These are phyloP conservation scores for Zalophus californianus DNA, from an alignment of 2,797 vertebrate species.

Conservation along the genomic window DNA sequence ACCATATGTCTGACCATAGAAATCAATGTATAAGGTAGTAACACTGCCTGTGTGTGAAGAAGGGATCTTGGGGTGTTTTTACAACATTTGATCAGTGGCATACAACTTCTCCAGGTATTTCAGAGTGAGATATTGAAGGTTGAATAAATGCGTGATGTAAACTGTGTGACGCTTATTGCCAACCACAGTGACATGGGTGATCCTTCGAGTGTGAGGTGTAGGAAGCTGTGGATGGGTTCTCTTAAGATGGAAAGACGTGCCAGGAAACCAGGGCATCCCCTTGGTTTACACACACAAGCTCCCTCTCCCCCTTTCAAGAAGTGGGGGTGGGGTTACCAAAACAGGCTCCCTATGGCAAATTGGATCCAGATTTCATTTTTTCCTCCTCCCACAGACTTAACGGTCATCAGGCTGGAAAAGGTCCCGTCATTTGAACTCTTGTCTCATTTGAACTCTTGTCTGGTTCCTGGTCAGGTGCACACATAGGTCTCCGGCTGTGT, in stretches of 20 bases:
- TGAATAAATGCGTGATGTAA: conserved; percentile 49
- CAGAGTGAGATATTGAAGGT: conserved; percentile 63
- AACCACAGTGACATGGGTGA: background rate
- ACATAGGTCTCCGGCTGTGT: background rate
- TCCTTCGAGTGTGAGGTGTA: background rate
- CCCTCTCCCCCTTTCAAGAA: background rate
- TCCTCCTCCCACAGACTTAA: background rate
- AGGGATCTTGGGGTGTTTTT: conserved; percentile 11
- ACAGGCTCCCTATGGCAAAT: background rate
- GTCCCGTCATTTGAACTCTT: background rate
- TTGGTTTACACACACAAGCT: background rate
- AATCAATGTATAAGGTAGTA: background rate
- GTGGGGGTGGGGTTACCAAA: background rate
- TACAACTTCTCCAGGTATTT: conserved; percentile 62
- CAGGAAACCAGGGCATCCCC: background rate
- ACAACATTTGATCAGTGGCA: background rate
- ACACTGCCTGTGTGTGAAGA: background rate
- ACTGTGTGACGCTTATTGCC: conserved; percentile 66
- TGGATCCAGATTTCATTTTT: background rate
- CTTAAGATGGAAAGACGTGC: background rate
- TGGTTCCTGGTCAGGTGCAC: background rate
- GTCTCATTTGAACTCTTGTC: background rate
- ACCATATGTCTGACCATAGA: background rate
- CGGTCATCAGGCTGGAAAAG: background rate
- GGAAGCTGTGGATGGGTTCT: background rate